Percentiles rank a stretch among this genome's conserved stretches.
Conservation (phyloP, 2,888 invertebrate species). For the Choreutis nemorana region DNA sequence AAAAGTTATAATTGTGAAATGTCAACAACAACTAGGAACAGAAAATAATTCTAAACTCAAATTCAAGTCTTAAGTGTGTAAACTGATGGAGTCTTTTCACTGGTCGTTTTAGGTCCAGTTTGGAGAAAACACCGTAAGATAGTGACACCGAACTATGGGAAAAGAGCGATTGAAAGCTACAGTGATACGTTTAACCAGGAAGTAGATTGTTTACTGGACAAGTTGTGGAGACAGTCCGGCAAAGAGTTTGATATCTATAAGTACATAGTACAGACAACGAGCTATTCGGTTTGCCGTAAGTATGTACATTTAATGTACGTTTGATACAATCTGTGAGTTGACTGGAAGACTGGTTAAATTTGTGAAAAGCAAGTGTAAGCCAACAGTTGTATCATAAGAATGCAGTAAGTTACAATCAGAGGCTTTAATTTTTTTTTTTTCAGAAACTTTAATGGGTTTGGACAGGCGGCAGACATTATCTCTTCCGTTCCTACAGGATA, state of each 20-base stretch:
- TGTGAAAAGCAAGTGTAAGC: too few relatives aligned
- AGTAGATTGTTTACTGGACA: slow-evolving; percentile 4
- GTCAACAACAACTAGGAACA: neutral
- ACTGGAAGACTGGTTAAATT: too few relatives aligned
- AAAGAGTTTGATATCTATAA: slow-evolving; percentile 7
- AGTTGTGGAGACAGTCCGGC: neutral
- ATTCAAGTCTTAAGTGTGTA: neutral
- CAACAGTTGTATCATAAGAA: too few relatives aligned
- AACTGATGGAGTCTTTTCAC: neutral
- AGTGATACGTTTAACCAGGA: slow-evolving; percentile 8
- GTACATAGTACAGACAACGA: slow-evolving; percentile 7
- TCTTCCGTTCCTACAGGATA: slow-evolving; percentile 6
- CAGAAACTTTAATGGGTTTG: slow-evolving; percentile 11
- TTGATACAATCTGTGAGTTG: neutral
- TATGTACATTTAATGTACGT: too few relatives aligned
- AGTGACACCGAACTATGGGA: slow-evolving; percentile 10
- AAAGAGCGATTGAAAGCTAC: slow-evolving; percentile 8
- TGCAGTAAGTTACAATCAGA: neutral
- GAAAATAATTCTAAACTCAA: neutral
- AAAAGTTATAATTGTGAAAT: too few relatives aligned
- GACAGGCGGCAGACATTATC: slow-evolving; percentile 6
- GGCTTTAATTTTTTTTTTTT: slow-evolving; percentile 5
- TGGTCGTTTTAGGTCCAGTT: slow-evolving; percentile 6
- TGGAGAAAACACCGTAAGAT: slow-evolving; percentile 11
- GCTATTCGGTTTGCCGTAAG: slow-evolving; percentile 11